phyloP scores from a whole-genome alignment of 2,113 vertebrate species.

The Amazona guildingii region DNA sequence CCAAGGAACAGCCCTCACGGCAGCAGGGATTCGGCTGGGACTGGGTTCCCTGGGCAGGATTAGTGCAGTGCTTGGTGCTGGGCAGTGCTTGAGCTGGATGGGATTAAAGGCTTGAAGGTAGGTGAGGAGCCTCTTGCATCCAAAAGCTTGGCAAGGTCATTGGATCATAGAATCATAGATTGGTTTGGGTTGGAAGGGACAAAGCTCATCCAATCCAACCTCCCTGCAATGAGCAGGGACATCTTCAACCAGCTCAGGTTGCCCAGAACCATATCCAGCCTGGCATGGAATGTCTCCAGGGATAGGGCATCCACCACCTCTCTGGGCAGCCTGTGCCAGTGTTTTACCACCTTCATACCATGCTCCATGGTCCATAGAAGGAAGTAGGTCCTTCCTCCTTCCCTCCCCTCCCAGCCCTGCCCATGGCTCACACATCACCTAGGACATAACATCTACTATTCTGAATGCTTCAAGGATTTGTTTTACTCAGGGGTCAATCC shows the following conservation, averaged over 20 bases:
- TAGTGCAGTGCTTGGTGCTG: neutral
- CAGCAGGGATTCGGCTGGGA: neutral
- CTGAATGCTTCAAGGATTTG: neutral
- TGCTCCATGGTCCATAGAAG: neutral
- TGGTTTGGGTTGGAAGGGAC: neutral
- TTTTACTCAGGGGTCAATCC: neutral
- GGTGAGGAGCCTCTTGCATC: neutral
- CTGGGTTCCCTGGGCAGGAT: neutral
- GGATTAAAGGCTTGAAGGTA: neutral
- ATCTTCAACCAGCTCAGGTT: neutral
- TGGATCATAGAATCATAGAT: neutral
- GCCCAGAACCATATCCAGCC: neutral
- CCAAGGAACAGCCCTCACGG: neutral
- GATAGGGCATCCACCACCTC: neutral
- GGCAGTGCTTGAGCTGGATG: neutral
- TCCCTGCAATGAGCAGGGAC: neutral
- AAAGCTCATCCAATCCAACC: neutral
- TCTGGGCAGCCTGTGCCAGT: neutral
- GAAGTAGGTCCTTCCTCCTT: neutral
- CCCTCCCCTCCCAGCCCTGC: neutral
- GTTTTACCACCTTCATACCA: neutral
- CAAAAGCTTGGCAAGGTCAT: neutral
- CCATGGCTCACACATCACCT: neutral
- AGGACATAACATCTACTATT: neutral
- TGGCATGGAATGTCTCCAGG: neutral